These are phyloP conservation scores for Mercenaria mercenaria DNA, from an alignment of 1,140 invertebrate genomes.

Conservation along the genomic window DNA sequence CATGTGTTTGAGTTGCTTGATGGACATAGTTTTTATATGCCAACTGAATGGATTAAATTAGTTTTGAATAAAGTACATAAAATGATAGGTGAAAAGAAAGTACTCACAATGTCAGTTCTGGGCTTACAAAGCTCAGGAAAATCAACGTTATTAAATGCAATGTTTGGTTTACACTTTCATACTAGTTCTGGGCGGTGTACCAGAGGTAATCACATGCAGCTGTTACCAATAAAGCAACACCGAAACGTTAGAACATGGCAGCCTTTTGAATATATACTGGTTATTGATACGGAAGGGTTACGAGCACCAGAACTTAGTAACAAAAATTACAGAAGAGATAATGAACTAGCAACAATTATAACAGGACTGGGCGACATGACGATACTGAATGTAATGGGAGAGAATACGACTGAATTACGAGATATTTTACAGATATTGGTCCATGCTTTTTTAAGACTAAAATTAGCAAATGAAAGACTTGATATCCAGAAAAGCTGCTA, in stretches of 20 bases:
- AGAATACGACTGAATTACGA: slow-evolving; percentile 38
- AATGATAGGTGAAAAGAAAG: not conserved
- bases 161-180: slow-evolving; percentile 27
- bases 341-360: slow-evolving; percentile 60
- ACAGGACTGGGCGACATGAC: slow-evolving; percentile 55
- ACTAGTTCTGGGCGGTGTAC: slow-evolving; percentile 6
- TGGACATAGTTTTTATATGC: not conserved
- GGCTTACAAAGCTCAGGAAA: slow-evolving; percentile 43
- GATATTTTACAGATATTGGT: slow-evolving; percentile 59
- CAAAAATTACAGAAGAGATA: slow-evolving; percentile 13
- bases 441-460: slow-evolving; percentile 37
- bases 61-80: not conserved
- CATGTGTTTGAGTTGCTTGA: not conserved
- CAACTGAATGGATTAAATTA: not conserved
- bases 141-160: slow-evolving; percentile 10
- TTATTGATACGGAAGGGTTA: slow-evolving; percentile 25
- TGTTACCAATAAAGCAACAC: not conserved
- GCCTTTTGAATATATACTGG: not conserved
- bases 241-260: not conserved
- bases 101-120: not conserved
- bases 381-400: slow-evolving; percentile 56
- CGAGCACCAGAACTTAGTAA: slow-evolving; percentile 25
- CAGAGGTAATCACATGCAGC: not conserved
- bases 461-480: slow-evolving; percentile 30
- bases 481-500: slow-evolving; percentile 13